Conservation (phyloP, 2,888 invertebrate species). For the Drosophila birchii region DNA sequence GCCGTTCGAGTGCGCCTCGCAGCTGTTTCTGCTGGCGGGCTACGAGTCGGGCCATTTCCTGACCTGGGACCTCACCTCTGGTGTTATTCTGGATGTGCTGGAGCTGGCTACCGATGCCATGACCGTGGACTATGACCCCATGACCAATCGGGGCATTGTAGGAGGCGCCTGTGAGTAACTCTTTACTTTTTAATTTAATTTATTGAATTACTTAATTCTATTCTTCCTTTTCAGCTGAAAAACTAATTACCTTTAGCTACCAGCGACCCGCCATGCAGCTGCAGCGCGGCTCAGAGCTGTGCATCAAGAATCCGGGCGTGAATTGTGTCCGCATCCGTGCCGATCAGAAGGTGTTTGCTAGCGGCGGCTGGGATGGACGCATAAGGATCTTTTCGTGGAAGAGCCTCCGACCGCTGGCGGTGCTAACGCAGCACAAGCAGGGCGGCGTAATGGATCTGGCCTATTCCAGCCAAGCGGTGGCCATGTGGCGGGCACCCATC, state of each 20-base stretch:
- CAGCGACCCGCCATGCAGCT: conserved; percentile 84
- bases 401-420: conserved; percentile 89
- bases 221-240: conserved; percentile 67
- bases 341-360: conserved; percentile 90
- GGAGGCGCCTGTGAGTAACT: conserved; percentile 85
- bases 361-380: conserved; percentile 91
- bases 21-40: conserved; percentile 88
- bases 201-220: neutral
- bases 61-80: conserved; percentile 89
- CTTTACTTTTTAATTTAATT: neutral
- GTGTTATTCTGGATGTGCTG: conserved; percentile 77
- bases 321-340: conserved; percentile 88
- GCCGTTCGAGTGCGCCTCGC: conserved; percentile 84
- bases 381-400: conserved; percentile 92
- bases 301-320: conserved; percentile 90
- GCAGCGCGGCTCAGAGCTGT: conserved; percentile 87
- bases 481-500: conserved; percentile 90
- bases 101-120: conserved; percentile 88
- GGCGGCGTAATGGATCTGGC: conserved; percentile 90
- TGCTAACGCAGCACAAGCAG: conserved; percentile 90
- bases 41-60: conserved; percentile 91
- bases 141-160: conserved; percentile 88
- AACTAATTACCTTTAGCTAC: conserved; percentile 80
- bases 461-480: conserved; percentile 88
- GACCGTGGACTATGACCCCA: conserved; percentile 89